Evolutionary conservation across 2,797 vertebrate genomes (phyloP).

Genomic region (Silurus aristotelis): DNA sequence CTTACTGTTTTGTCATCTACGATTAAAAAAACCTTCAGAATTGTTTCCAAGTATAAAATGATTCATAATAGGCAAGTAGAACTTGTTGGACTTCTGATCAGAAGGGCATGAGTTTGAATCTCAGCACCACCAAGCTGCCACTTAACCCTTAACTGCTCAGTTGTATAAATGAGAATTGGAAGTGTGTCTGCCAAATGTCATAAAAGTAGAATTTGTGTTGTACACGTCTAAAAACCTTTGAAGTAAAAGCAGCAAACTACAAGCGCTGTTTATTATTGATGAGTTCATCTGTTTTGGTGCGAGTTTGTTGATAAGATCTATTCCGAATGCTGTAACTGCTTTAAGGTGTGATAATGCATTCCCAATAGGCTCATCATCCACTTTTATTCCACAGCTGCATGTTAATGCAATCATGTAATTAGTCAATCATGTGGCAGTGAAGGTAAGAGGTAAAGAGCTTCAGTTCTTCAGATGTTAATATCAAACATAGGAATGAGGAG

Average conservation of each 20-base stretch:
- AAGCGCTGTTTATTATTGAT: slow-evolving; percentile 3
- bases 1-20: neutral
- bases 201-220: neutral
- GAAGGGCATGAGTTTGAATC: too few species aligned
- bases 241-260: neutral
- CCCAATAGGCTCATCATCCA: neutral
- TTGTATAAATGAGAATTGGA: too few species aligned
- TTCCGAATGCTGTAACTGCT: neutral
- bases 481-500: too few species aligned
- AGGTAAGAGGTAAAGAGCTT: too few species aligned
- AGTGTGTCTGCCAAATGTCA: too few species aligned
- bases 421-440: neutral
- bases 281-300: slow-evolving; percentile 21
- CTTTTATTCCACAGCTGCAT: neutral
- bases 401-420: neutral
- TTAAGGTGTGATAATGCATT: neutral
- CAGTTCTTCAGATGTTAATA: too few species aligned
- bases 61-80: neutral
- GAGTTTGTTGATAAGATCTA: neutral
- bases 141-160: too few species aligned
- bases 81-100: too few species aligned
- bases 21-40: neutral
- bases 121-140: too few species aligned
- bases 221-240: neutral
- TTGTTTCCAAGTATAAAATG: neutral